Percentiles rank a stretch among this genome's conserved stretches.
Evolutionary conservation across 2,888 invertebrate species (phyloP).

Genomic region (Incurvaria masculella): DNA sequence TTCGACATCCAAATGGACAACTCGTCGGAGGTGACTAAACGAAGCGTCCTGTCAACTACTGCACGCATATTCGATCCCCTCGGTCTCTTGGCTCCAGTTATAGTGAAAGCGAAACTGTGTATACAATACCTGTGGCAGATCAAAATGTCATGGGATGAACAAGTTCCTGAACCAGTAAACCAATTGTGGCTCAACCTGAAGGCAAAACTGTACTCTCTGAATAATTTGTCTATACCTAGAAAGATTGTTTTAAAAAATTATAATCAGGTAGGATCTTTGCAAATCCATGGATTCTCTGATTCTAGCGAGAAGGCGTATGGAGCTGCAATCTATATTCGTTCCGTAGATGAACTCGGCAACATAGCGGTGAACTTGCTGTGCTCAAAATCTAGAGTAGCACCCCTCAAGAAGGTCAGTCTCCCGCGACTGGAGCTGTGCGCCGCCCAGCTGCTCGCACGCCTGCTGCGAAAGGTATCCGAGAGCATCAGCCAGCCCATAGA

Average conservation of each 20-base stretch:
- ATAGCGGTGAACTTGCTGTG: neutral
- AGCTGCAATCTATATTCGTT: neutral
- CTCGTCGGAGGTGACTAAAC: neutral
- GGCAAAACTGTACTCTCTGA: too few species aligned
- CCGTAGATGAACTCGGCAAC: neutral
- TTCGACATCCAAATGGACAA: neutral
- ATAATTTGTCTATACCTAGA: too few species aligned
- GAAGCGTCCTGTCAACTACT: neutral
- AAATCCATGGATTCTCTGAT: neutral
- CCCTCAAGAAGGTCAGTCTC: slow-evolving; percentile 1
- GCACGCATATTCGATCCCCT: neutral
- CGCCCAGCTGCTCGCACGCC: neutral
- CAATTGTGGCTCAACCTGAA: too few species aligned
- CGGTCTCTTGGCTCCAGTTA: neutral
- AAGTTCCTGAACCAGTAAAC: too few species aligned
- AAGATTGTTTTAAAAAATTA: too few species aligned
- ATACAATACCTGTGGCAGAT: too few species aligned
- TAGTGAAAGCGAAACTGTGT: neutral
- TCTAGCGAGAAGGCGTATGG: neutral
- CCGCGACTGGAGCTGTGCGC: slow-evolving; percentile 1
- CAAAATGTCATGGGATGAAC: too few species aligned
- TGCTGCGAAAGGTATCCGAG: slow-evolving; percentile 2
- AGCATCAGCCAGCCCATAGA: too few species aligned
- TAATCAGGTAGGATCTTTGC: neutral
- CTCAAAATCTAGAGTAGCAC: neutral